Evolutionary conservation across 2,888 invertebrate species (phyloP), one percentile per base, ranked within the genome.

Genomic region (Scaptomyza flava): DNA sequence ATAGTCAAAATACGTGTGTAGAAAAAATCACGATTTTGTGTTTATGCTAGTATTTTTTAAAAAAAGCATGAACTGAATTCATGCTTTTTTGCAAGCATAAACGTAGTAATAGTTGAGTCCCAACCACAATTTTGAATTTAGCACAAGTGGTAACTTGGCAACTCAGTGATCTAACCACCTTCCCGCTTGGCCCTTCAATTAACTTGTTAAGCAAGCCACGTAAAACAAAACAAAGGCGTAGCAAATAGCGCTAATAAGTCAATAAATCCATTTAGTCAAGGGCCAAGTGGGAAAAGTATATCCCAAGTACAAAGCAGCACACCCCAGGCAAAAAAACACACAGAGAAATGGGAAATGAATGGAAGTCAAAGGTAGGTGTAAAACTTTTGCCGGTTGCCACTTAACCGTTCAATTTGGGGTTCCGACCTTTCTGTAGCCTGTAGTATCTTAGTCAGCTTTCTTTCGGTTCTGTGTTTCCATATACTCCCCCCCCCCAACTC

Each of bases 401-500:
- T 83, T 86, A 79, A 76, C 70, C 74, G 68, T 68, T 79, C 80
- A 76, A 86, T 82, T 82, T 79, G 68, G 68, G 68, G 62, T 67
- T 63, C 69, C 70, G 72, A 76, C 64, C 77, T 72, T 56, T 54
- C 41, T 41, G 74, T 48, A 50, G 63, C 67, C 67, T 67, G 67
- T n/a, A n/a, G 48, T 72, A 63, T 76, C 67, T 64, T 45, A 50
- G 70, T 52, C 51, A 41, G 47, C 8, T 53, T 73, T 62, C 56
- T 45, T 48, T 14, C 20, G 33, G 0, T 17, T 36, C 7, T 34
- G 33, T 48, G 30, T 47, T 30, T 7, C 46, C 46, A 30, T 47
- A 47, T 30, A 23, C 46, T 11, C 9, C 46, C 34, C 51, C 12
- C 2, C 4, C 4, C 11, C 6, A 1, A 6, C 27, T 27, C 6